A percentile compares a stretch with the other conserved stretches of the same genome.
phyloP scores from a whole-genome alignment of 2,113 vertebrate species.

The Bubo scandiacus region DNA sequence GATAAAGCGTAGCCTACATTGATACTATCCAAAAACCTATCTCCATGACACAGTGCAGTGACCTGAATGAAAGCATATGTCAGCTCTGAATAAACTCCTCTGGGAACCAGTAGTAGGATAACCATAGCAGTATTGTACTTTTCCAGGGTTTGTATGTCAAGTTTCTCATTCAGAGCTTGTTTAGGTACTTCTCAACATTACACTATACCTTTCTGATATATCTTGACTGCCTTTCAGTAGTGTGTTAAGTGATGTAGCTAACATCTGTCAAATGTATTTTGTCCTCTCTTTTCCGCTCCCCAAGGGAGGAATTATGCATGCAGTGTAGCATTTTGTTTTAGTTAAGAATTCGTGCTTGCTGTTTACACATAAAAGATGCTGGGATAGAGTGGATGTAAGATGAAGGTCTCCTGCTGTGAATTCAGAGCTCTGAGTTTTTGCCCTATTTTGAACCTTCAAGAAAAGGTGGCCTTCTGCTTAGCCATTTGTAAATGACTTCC shows the following conservation, averaged over 20 bases:
- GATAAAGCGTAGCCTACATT: not conserved
- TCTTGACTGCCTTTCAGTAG: conserved; percentile 34
- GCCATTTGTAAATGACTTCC: not conserved
- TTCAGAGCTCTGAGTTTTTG: not conserved
- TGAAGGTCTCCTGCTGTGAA: not conserved
- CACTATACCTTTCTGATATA: not conserved
- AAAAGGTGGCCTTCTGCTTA: not conserved
- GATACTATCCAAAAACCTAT: not conserved
- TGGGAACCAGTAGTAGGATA: not conserved
- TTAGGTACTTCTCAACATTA: conserved; percentile 6
- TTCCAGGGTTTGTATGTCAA: not conserved
- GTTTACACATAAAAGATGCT: conserved; percentile 4
- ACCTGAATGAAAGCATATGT: not conserved
- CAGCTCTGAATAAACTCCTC: not conserved
- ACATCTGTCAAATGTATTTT: conserved; percentile 55
- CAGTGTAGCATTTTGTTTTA: conserved; percentile 4
- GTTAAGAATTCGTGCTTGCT: conserved; percentile 24
- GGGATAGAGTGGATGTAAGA: not conserved
- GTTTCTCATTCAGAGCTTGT: not conserved
- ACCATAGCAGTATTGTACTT: not conserved
- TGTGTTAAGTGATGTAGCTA: conserved; percentile 50
- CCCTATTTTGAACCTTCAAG: not conserved
- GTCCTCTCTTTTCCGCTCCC: conserved; percentile 30
- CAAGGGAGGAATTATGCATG: conserved; percentile 42
- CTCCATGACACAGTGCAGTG: not conserved